Percentiles rank a stretch among this genome's conserved stretches.
Conservation (phyloP, 2,113 vertebrate genomes). For the Lamprotornis superbus region DNA sequence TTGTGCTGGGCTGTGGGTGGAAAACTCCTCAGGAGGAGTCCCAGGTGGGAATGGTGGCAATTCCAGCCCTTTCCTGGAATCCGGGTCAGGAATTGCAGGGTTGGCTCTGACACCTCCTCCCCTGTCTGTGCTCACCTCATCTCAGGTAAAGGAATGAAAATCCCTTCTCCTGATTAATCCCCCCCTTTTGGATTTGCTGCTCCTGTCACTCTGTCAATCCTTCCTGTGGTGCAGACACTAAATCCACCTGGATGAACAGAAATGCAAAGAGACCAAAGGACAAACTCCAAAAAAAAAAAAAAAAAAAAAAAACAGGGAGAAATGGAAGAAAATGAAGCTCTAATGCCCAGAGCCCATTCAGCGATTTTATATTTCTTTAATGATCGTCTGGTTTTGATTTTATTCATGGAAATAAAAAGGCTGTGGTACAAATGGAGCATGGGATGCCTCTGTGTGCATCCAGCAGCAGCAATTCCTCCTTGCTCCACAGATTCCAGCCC, state of each 20-base stretch:
- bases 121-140: not conserved
- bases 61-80: not conserved
- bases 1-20: not conserved
- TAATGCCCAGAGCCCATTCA: not conserved
- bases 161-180: not conserved
- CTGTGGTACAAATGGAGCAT: not conserved
- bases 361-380: not conserved
- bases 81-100: not conserved
- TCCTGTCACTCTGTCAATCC: not conserved
- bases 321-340: not conserved
- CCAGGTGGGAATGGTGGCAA: not conserved
- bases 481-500: not conserved
- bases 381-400: not conserved
- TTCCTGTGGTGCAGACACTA: not conserved
- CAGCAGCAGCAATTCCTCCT: constrained; percentile 19
- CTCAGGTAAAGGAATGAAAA: not conserved
- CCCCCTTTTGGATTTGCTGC: not conserved
- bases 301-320: not conserved
- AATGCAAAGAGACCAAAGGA: not conserved
- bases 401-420: not conserved
- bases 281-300: not conserved
- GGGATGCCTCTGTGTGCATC: not conserved
- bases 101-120: rapidly evolving
- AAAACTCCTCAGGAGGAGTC: not conserved
- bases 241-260: not conserved